Conservation (phyloP, 2,113 vertebrate species). For the Tylochromis polylepis region DNA sequence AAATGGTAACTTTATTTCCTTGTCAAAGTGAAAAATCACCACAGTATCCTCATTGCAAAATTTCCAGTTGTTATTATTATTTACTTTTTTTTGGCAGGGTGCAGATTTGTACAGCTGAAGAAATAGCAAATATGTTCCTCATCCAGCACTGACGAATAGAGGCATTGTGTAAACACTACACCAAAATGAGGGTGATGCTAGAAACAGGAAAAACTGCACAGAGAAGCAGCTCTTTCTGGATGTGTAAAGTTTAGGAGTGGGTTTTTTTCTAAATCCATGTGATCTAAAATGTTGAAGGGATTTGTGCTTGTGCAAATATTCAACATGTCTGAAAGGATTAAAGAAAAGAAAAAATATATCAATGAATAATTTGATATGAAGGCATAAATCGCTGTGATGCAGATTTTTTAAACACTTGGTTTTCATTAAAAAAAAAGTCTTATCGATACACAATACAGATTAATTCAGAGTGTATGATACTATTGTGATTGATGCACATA, state of each 20-base stretch:
- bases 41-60: neutral
- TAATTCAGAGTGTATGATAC: neutral
- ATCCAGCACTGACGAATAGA: neutral
- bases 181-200: neutral
- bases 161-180: neutral
- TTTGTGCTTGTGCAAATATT: neutral
- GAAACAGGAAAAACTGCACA: neutral
- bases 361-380: neutral
- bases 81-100: neutral
- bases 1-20: neutral
- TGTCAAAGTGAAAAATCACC: conserved; percentile 15
- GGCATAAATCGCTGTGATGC: neutral
- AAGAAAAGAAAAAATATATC: neutral
- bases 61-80: neutral
- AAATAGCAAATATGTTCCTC: neutral
- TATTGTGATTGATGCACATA: neutral
- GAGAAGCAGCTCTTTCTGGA: neutral
- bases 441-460: neutral
- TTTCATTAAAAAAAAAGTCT: neutral
- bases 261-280: neutral
- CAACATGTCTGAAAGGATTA: neutral
- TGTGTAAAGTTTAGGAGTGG: neutral
- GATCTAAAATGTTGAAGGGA: neutral
- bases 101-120: neutral
- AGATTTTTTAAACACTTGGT: neutral